Conservation (phyloP, 2,888 invertebrate genomes). For the Ferrisia virgata region DNA sequence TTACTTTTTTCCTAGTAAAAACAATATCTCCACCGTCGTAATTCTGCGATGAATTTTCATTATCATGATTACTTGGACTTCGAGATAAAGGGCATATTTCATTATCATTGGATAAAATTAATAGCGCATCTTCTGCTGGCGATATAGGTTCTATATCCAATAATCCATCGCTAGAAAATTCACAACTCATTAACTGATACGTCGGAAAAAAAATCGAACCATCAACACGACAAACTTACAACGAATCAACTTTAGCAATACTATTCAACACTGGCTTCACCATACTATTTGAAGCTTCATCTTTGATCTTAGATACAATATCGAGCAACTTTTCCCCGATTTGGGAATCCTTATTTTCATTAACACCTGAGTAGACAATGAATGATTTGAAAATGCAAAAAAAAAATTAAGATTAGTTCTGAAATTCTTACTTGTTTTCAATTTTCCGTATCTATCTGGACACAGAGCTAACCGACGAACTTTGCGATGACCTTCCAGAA, state of each 20-base stretch:
- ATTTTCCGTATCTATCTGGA: constrained; percentile 60
- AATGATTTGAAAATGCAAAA: neutral
- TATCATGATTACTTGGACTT: neutral
- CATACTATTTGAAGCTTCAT: constrained; percentile 10
- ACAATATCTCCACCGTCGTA: neutral
- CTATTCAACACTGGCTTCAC: constrained; percentile 11
- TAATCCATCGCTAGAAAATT: neutral
- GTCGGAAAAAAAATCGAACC: neutral
- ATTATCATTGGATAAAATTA: neutral
- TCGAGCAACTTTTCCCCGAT: constrained; percentile 27
- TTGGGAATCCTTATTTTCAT: neutral
- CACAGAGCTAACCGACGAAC: constrained; percentile 71
- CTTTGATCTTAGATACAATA: constrained; percentile 28
- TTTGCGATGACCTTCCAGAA: constrained; percentile 75
- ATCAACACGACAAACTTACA: neutral
- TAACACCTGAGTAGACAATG: neutral
- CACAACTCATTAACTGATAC: neutral
- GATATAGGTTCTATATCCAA: neutral
- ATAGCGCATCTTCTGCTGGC: constrained; percentile 32
- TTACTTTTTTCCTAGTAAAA: neutral
- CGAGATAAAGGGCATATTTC: neutral
- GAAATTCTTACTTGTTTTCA: neutral
- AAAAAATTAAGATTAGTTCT: neutral
- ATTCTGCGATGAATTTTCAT: neutral
- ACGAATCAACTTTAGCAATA: neutral